Evolutionary conservation across 2,888 invertebrate genomes (phyloP).

Genomic region (Nycteola revayana): DNA sequence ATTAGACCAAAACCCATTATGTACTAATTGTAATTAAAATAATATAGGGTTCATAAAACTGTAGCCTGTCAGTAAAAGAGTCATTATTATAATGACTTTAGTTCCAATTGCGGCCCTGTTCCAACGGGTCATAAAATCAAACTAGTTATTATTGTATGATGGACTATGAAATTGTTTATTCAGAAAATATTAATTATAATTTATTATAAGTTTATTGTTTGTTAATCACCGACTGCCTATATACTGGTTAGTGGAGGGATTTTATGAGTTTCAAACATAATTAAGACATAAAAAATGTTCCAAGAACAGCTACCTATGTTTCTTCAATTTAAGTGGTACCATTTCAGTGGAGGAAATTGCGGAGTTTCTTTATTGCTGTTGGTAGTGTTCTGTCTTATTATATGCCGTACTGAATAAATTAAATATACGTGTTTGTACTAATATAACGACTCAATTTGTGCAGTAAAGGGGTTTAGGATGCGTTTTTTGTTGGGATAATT

Average conservation of each 20-base stretch:
- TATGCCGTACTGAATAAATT: too few species aligned
- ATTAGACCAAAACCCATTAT: too few species aligned
- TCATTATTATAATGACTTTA: too few species aligned
- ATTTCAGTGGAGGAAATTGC: conserved; percentile 16
- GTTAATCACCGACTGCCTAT: conserved; percentile 42
- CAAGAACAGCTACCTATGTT: conserved; percentile 35
- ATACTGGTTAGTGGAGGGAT: conserved; percentile 23
- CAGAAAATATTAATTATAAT: conserved; percentile 50
- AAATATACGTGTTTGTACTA: too few species aligned
- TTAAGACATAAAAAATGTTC: conserved; percentile 58
- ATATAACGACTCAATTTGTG: too few species aligned
- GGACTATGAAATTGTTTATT: conserved; percentile 37
- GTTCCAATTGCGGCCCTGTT: conserved; percentile 9
- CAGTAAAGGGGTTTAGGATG: too few species aligned
- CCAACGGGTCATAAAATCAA: conserved; percentile 13
- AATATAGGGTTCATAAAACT: too few species aligned
- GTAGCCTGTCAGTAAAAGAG: too few species aligned
- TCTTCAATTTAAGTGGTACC: conserved; percentile 11
- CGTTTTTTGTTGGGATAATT: too few species aligned
- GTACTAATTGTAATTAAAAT: too few species aligned
- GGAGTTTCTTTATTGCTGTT: conserved; percentile 13
- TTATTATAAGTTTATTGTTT: conserved; percentile 57
- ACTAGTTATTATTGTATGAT: conserved; percentile 15
- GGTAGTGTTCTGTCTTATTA: too few species aligned
- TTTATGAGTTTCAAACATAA: conserved; percentile 46